These are phyloP conservation scores for Helobdella robusta DNA, from an alignment of 2,888 invertebrate genomes.

Conservation along the genomic window DNA sequence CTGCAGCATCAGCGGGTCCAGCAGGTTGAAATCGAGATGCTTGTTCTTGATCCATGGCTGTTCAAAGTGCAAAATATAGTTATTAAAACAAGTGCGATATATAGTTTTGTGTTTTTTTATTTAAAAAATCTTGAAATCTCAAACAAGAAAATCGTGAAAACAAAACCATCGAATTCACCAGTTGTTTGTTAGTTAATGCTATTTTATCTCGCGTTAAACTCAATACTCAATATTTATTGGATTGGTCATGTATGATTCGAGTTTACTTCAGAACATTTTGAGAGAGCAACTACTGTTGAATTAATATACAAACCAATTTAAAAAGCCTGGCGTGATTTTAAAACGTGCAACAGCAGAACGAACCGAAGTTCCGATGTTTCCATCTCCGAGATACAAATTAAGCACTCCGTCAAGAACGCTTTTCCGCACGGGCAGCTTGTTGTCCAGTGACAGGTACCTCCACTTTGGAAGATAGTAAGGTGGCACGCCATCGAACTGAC, in stretches of 20 bases:
- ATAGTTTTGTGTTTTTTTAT: not conserved
- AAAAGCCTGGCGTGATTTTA: not conserved
- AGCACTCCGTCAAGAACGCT: slow-evolving; percentile 24
- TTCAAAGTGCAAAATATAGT: too few relatives aligned
- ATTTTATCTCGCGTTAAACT: too few relatives aligned
- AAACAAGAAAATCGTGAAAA: too few relatives aligned
- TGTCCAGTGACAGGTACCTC: slow-evolving; percentile 23
- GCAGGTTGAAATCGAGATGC: slow-evolving; percentile 24
- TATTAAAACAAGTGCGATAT: too few relatives aligned
- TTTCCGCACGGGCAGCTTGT: slow-evolving; percentile 27
- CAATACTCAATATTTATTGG: too few relatives aligned
- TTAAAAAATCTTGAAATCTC: too few relatives aligned
- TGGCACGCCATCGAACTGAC: slow-evolving; percentile 20
- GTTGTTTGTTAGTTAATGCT: too few relatives aligned
- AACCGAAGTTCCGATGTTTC: slow-evolving; percentile 22
- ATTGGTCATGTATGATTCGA: slow-evolving; percentile 1
- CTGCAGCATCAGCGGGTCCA: slow-evolving; percentile 21
- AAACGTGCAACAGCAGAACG: not conserved
- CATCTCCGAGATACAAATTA: slow-evolving; percentile 22
- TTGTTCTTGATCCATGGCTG: slow-evolving; percentile 24
- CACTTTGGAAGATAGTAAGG: slow-evolving; percentile 22
- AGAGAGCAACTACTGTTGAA: not conserved
- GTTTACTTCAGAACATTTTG: not conserved
- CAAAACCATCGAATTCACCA: too few relatives aligned
- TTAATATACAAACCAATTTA: not conserved